These are phyloP conservation scores for Pseudopipra pipra DNA, from an alignment of 2,113 vertebrate species.

Conservation along the genomic window DNA sequence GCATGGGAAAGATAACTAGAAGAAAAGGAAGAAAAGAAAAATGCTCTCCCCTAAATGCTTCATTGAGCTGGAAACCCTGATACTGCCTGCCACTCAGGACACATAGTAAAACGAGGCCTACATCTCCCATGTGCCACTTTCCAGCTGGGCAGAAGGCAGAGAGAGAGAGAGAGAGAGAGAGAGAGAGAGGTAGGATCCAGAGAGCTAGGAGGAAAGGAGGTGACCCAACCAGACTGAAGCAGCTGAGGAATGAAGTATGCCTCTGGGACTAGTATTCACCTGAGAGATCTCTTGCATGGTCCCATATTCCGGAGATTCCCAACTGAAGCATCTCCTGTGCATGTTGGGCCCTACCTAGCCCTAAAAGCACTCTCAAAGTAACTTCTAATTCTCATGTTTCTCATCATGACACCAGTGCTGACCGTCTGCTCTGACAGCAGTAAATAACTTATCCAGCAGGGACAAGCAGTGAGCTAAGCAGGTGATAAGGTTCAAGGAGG, in stretches of 20 bases:
- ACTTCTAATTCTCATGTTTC: neutral
- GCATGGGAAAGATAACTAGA: neutral
- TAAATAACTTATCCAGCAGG: neutral
- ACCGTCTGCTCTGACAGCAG: neutral
- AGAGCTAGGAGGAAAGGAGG: neutral
- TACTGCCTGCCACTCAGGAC: neutral
- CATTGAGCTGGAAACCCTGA: neutral
- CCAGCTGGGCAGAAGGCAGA: neutral
- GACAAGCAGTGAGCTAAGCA: neutral
- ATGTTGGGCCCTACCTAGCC: neutral
- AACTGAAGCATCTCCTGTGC: neutral
- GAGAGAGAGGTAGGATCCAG: neutral
- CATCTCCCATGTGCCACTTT: rapidly evolving
- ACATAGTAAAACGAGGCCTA: neutral
- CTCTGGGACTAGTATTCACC: neutral
- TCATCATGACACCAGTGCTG: neutral
- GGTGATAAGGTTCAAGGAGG: neutral
- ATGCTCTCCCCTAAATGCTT: neutral
- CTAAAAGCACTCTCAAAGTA: neutral
- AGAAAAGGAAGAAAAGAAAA: neutral
- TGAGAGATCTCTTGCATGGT: neutral
- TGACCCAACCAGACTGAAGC: neutral
- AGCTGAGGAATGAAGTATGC: neutral
- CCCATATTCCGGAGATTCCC: neutral
- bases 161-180: too few species aligned